phyloP scores from a whole-genome alignment of 2,113 vertebrate genomes.

The Larimichthys crocea region DNA sequence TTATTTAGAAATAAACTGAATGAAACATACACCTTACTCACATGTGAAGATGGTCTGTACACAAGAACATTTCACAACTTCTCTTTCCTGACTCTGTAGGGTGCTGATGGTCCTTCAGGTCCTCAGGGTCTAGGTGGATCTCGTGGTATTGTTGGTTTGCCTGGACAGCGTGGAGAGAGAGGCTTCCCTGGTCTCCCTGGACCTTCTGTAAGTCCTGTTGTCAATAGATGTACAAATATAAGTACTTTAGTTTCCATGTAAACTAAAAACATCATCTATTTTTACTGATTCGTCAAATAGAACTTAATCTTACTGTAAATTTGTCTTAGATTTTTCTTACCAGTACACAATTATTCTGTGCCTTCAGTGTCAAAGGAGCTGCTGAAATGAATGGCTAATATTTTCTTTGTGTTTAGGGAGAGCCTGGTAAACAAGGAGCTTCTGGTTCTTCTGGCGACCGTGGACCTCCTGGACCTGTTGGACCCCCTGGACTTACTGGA shows the following conservation, averaged over 20 bases:
- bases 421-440: constrained; percentile 96
- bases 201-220: constrained; percentile 89
- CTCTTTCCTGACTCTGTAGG: constrained; percentile 79
- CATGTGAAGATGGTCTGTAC: background rate
- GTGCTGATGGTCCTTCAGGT: constrained; percentile 91
- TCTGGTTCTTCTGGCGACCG: constrained; percentile 90
- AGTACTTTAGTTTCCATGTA: background rate
- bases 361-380: background rate
- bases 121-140: constrained; percentile 91
- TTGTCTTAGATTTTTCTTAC: background rate
- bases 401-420: constrained; percentile 85
- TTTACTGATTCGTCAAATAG: background rate
- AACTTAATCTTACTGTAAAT: background rate
- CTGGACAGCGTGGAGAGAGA: constrained; percentile 96
- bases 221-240: background rate
- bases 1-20: background rate
- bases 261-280: too few species aligned
- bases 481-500: constrained; percentile 94
- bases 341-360: background rate
- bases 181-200: constrained; percentile 96
- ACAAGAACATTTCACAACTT: constrained; percentile 4
- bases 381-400: background rate
- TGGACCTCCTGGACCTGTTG: constrained; percentile 94
- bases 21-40: background rate
- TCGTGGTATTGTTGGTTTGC: constrained; percentile 95